A percentile compares a stretch with the other conserved stretches of the same genome.
Evolutionary conservation across 1,140 invertebrate species (phyloP).

Genomic region (Bursaphelenchus mucronatus): DNA sequence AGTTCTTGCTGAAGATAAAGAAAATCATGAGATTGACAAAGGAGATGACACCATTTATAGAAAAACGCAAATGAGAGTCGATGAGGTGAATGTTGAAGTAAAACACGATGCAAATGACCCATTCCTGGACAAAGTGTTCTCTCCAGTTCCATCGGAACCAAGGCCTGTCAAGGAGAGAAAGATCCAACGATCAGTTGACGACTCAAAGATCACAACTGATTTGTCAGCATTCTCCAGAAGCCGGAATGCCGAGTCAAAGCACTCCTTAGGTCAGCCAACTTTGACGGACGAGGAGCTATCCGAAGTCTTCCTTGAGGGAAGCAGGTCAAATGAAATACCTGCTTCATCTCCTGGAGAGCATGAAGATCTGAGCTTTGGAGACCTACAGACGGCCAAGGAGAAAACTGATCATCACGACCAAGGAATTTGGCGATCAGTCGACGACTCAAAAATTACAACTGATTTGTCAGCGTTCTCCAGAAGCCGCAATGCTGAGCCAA

Average conservation of each 20-base stretch:
- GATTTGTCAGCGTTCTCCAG: background rate
- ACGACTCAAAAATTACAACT: background rate
- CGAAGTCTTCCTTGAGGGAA: background rate
- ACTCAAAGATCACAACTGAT: slow-evolving; percentile 17
- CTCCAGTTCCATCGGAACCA: background rate
- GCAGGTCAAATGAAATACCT: background rate
- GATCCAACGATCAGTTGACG: slow-evolving; percentile 4
- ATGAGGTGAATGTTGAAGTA: background rate
- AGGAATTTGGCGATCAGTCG: background rate
- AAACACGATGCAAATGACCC: background rate
- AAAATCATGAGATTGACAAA: background rate
- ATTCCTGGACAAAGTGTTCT: background rate
- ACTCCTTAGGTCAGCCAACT: slow-evolving; percentile 1
- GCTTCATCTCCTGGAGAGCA: too few species aligned
- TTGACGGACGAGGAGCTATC: slow-evolving; percentile 1
- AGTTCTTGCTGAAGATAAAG: background rate
- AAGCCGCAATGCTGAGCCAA: background rate
- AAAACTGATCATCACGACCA: background rate
- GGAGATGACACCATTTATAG: background rate
- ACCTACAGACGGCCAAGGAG: background rate
- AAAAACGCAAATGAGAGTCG: background rate
- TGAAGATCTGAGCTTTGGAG: background rate
- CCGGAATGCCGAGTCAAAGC: background rate
- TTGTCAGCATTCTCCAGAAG: slow-evolving; percentile 1
- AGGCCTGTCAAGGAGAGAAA: background rate